phyloP scores from a whole-genome alignment of 2,888 invertebrate species.

The Athripsodes cinereus region DNA sequence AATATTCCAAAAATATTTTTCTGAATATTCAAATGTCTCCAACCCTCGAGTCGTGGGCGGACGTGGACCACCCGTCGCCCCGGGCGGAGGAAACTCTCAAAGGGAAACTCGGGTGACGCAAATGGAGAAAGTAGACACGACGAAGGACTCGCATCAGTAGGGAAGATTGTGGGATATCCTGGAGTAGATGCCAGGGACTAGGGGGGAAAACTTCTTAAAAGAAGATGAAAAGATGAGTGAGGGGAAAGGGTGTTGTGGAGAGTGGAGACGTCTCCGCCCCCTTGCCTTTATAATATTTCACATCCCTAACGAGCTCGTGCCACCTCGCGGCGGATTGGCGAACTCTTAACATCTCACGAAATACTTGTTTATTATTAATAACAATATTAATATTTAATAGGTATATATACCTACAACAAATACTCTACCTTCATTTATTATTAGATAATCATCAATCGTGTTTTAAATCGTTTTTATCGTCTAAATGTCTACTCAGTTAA shows the following conservation, averaged over 20 bases:
- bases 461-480: no score
- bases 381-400: not conserved
- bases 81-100: not conserved
- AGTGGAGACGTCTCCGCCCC: slow-evolving; percentile 14
- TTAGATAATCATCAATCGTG: not conserved
- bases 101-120: not conserved
- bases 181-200: slow-evolving; percentile 7
- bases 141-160: slow-evolving; percentile 9
- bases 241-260: not conserved
- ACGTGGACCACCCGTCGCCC: not conserved
- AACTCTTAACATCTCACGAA: slow-evolving; percentile 19
- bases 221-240: not conserved
- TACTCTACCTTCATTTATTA: slow-evolving; percentile 1
- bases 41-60: not conserved
- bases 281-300: slow-evolving; percentile 21
- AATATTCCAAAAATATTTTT: not conserved
- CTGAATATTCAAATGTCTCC: not conserved
- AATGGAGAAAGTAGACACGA: not conserved
- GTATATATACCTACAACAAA: not conserved
- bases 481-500: no score
- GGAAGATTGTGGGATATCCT: slow-evolving; percentile 11
- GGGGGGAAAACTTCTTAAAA: not conserved
- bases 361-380: not conserved
- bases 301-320: slow-evolving; percentile 25
- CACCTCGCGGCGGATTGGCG: slow-evolving; percentile 26